Evolutionary conservation across 2,888 invertebrate species (phyloP).

Genomic region (Cantharis rustica): DNA sequence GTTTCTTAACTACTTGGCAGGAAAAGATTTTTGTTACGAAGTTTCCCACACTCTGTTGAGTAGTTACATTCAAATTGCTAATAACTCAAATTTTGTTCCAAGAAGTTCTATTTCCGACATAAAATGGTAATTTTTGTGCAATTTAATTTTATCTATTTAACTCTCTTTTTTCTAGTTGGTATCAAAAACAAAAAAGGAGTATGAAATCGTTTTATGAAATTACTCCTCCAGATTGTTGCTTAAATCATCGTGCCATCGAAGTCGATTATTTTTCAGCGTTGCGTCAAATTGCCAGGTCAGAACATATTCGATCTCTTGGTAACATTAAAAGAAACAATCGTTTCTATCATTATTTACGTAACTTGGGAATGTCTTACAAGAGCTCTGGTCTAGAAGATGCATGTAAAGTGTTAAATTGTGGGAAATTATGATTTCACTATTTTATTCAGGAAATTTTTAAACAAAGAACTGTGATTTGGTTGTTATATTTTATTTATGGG

Average conservation of each 20-base stretch:
- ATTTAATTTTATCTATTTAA: neutral
- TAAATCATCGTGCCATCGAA: constrained; percentile 63
- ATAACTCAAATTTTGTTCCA: neutral
- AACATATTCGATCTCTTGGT: constrained; percentile 63
- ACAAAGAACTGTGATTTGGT: neutral
- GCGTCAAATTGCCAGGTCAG: constrained; percentile 71
- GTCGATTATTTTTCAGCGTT: constrained; percentile 74
- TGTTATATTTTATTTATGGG: neutral
- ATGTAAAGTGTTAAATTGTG: constrained; percentile 1
- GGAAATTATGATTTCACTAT: neutral
- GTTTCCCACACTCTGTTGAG: constrained; percentile 16
- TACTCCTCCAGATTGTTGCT: constrained; percentile 56
- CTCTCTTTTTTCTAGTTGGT: constrained; percentile 56
- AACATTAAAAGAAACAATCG: constrained; percentile 72
- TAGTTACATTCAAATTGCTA: neutral
- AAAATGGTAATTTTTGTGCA: neutral
- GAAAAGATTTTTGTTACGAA: constrained; percentile 18
- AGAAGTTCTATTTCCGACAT: neutral
- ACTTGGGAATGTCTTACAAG: constrained; percentile 27
- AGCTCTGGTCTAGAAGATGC: constrained; percentile 21
- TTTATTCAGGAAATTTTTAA: neutral
- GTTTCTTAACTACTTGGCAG: constrained; percentile 7
- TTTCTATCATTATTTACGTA: constrained; percentile 73
- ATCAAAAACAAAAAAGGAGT: constrained; percentile 51
- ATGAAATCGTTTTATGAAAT: constrained; percentile 58